These are phyloP conservation scores for Prunella fulvescens DNA, from an alignment of 2,113 vertebrate genomes.

Conservation along the genomic window DNA sequence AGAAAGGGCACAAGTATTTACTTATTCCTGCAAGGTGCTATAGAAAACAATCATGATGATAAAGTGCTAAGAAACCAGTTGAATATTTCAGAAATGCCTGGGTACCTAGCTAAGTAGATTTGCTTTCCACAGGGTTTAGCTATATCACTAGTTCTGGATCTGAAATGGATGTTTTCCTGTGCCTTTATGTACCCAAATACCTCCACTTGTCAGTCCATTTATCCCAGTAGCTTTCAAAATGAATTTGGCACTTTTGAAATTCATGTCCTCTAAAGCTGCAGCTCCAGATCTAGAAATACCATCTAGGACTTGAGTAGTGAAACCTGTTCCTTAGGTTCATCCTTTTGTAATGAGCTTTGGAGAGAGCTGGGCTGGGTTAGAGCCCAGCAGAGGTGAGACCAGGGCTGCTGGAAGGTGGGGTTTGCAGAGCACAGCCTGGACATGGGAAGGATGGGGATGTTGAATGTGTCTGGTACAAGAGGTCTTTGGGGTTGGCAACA, in stretches of 20 bases:
- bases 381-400: not conserved
- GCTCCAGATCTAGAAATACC: not conserved
- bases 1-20: not conserved
- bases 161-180: not conserved
- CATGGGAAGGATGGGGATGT: rapidly evolving
- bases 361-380: not conserved
- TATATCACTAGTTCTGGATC: not conserved
- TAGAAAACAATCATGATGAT: not conserved
- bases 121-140: not conserved
- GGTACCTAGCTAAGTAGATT: not conserved
- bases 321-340: not conserved
- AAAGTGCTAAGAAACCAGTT: not conserved
- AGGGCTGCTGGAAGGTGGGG: not conserved
- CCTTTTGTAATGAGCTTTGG: not conserved
- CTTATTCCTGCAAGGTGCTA: not conserved
- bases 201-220: not conserved
- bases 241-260: not conserved
- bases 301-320: not conserved
- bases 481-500: not conserved
- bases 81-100: not conserved
- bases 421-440: not conserved
- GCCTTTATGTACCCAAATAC: not conserved
- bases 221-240: not conserved
- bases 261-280: not conserved
- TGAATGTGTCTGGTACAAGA: rapidly evolving